Base-by-base conservation (phyloP, 92 coral and sea anemone species). In the Zoanthus solanderi region DNA sequence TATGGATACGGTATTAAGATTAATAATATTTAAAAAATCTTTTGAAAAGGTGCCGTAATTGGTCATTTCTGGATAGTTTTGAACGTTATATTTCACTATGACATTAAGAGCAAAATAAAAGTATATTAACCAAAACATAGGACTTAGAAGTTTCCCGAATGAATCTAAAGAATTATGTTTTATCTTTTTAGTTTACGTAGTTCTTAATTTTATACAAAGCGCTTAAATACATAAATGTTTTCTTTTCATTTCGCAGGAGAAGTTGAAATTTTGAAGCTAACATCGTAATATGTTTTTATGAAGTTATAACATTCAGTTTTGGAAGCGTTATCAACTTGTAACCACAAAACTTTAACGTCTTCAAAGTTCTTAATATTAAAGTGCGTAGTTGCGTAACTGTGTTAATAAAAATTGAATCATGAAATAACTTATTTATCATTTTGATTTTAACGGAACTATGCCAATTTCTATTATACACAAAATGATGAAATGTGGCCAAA, bases 381-480 rank as follows among this genome's bases (percentile, higher is more conserved):
- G 56, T 11, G 30, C 4, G 60, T 54, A 75, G 79, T 44, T 75
- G 79, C 7, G 44, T 75, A 48, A 10, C 23, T 17, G 23, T n/a
- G 32, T 75, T 18, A 9, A 12, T n/a, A 75, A 44, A 52, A 75
- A 4, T 23, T 48, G 58, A 75, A n/a, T 15, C 17, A 48, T 45
- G 34, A 75, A 48, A 75, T 37, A 13, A 17, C 13, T 75, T n/a
- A 8, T 17, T 63, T 63, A 69, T 30, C 30, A 34, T 69, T 69
- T 69, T 52, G 44, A 28, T 23, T 60, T 80, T 34, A 37, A 65
- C 69, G 75, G 5, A 71, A 9, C 46, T 10, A 6, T 81, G 75
- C 45, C 58, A 81, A 81, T 79, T 37, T 69, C 12, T 58, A 79
- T 48, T 58, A 53, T 79, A 79, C 72, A 79, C 84, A 79, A 79